Conservation (phyloP, 2,888 invertebrate species). For the Amphipyra berbera region DNA sequence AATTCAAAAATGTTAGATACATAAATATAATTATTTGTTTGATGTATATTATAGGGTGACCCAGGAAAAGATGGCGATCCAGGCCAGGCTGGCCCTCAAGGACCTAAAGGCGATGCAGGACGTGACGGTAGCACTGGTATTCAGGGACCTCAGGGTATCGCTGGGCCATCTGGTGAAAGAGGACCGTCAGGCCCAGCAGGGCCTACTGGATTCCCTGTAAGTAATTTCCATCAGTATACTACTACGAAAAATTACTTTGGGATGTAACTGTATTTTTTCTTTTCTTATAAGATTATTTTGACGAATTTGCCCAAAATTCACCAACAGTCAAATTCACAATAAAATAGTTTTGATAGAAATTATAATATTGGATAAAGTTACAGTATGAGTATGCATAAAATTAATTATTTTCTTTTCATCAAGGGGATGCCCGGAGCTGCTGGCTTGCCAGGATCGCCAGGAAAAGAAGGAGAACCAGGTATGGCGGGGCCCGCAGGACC, state of each 20-base stretch:
- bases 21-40: background rate
- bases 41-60: slow-evolving; percentile 89
- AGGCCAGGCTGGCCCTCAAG: slow-evolving; percentile 93
- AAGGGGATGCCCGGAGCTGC: slow-evolving; percentile 93
- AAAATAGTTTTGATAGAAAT: too few species aligned
- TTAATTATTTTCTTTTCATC: slow-evolving; percentile 19
- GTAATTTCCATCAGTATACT: slow-evolving; percentile 11
- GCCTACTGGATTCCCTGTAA: slow-evolving; percentile 94
- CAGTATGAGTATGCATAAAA: background rate
- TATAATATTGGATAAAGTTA: too few species aligned
- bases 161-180: slow-evolving; percentile 93
- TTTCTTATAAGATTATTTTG: too few species aligned
- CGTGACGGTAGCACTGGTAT: slow-evolving; percentile 94
- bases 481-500: slow-evolving; percentile 91
- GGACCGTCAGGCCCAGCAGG: slow-evolving; percentile 94
- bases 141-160: slow-evolving; percentile 93
- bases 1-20: too few species aligned
- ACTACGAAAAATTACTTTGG: too few species aligned
- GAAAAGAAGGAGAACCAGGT: slow-evolving; percentile 95
- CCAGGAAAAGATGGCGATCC: slow-evolving; percentile 94
- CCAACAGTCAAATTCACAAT: too few species aligned
- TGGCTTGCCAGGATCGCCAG: slow-evolving; percentile 93
- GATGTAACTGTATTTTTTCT: too few species aligned
- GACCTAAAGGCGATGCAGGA: slow-evolving; percentile 94
- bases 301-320: too few species aligned